Conservation (phyloP, 2,113 vertebrate genomes). For the Salvelinus namaycush region DNA sequence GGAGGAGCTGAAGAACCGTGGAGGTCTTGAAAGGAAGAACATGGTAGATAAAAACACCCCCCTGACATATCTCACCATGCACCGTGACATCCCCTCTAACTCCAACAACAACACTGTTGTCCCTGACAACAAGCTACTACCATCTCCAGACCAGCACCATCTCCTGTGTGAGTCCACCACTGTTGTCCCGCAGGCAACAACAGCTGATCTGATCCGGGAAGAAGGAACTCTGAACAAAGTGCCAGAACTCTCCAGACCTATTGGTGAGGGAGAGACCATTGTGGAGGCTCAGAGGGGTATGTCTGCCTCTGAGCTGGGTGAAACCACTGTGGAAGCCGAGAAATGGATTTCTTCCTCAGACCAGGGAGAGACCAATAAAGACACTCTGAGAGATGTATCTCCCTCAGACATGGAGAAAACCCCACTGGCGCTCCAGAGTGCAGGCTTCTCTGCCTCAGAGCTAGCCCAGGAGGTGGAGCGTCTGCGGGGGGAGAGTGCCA, state of each 20-base stretch:
- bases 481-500: slow-evolving; percentile 55
- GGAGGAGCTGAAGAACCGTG: slow-evolving; percentile 51
- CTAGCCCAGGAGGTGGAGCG: slow-evolving; percentile 57
- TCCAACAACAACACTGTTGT: slow-evolving; percentile 46
- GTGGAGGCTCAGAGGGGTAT: neutral
- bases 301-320: slow-evolving; percentile 22
- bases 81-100: slow-evolving; percentile 57
- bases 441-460: slow-evolving; percentile 5
- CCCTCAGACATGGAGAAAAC: slow-evolving; percentile 3
- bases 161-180: slow-evolving; percentile 59
- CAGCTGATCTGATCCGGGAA: slow-evolving; percentile 39
- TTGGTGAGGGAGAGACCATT: slow-evolving; percentile 1
- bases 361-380: slow-evolving; percentile 22
- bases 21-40: slow-evolving; percentile 38
- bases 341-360: slow-evolving; percentile 4
- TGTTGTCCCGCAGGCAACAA: slow-evolving; percentile 48
- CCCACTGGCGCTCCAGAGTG: neutral
- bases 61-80: slow-evolving; percentile 61
- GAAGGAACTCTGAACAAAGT: slow-evolving; percentile 21
- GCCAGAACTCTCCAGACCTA: neutral
- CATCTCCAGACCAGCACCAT: slow-evolving; percentile 51
- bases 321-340: slow-evolving; percentile 13
- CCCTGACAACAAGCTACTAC: slow-evolving; percentile 42
- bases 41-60: slow-evolving; percentile 48
- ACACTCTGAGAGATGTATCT: neutral